Percentiles rank a stretch among this genome's conserved stretches.
These are phyloP conservation scores for Lichenostomus cassidix DNA, from an alignment of 2,113 vertebrate genomes.

Conservation along the genomic window DNA sequence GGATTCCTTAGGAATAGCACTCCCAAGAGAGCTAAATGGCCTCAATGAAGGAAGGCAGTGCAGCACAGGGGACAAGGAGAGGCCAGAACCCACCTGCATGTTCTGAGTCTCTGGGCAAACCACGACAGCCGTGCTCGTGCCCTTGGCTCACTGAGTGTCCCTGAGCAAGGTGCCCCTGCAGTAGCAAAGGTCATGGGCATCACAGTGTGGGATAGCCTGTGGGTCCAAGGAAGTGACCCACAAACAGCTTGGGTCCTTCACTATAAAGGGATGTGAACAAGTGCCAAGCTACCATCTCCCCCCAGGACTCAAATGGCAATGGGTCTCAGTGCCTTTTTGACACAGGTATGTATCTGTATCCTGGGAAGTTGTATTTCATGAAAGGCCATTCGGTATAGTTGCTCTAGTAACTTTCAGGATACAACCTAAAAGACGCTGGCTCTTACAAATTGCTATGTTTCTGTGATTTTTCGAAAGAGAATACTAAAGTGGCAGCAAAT, in stretches of 20 bases:
- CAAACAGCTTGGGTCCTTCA: not conserved
- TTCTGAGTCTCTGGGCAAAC: not conserved
- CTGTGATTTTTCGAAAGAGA: not conserved
- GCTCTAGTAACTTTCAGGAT: not conserved
- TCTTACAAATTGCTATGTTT: not conserved
- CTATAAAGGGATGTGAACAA: not conserved
- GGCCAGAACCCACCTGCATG: not conserved
- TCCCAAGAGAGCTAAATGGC: not conserved
- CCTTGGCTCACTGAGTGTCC: not conserved
- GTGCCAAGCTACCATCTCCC: not conserved
- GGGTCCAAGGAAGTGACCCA: not conserved
- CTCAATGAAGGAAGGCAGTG: rapidly evolving
- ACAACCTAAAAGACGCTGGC: not conserved
- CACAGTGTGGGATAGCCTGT: not conserved
- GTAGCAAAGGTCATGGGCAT: not conserved
- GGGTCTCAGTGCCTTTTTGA: not conserved
- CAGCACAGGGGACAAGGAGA: not conserved
- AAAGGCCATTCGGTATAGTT: not conserved
- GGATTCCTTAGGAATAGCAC: not conserved
- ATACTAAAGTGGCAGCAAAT: not conserved
- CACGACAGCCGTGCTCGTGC: rapidly evolving
- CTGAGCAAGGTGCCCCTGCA: not conserved
- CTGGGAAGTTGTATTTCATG: not conserved
- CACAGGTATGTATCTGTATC: not conserved
- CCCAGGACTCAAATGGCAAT: not conserved